These are phyloP conservation scores for Pituophis catenifer DNA, from an alignment of 2,113 vertebrate genomes.

Conservation along the genomic window DNA sequence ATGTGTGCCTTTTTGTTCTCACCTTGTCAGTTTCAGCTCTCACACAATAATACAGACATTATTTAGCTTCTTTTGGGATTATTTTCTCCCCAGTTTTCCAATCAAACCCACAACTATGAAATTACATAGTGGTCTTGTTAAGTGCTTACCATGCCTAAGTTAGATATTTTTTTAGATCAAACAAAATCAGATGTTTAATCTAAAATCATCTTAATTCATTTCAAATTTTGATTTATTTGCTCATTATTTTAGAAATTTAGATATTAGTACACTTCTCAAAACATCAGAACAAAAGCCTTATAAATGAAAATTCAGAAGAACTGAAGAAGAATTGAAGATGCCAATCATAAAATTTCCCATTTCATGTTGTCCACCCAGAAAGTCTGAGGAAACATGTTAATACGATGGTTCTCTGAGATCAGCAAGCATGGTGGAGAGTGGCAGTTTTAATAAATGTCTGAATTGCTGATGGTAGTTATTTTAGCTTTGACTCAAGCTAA, in stretches of 20 bases:
- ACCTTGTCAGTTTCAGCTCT: background rate
- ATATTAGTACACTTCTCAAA: background rate
- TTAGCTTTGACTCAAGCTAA: background rate
- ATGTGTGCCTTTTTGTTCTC: background rate
- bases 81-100: background rate
- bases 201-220: background rate
- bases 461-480: background rate
- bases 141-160: background rate
- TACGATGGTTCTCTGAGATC: background rate
- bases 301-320: background rate
- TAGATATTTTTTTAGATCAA: background rate
- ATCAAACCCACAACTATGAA: background rate
- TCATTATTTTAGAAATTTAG: background rate
- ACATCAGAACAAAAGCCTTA: background rate
- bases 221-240: background rate
- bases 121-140: background rate
- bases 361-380: background rate
- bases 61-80: background rate
- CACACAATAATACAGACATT: background rate
- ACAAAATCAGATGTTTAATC: background rate
- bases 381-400: background rate
- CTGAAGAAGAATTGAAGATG: background rate
- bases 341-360: background rate
- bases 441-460: background rate
- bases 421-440: background rate